A percentile compares a stretch with the other conserved stretches of the same genome.
These are phyloP conservation scores for Perognathus longimembris DNA, from an alignment of 2,113 vertebrate genomes.

Conservation along the genomic window DNA sequence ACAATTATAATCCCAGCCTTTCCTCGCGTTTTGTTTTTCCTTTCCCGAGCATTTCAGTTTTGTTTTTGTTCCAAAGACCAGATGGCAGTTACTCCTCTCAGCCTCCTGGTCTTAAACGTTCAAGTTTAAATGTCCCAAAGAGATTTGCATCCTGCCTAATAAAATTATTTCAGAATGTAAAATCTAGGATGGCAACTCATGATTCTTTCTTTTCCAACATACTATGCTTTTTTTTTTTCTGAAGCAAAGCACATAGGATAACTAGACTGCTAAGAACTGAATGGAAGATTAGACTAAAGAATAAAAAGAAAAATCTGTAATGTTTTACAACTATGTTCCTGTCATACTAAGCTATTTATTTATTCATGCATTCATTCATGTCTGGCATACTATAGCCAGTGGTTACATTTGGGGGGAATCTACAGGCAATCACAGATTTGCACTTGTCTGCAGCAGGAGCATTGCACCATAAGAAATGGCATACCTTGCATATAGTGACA, in stretches of 20 bases:
- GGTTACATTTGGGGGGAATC: neutral
- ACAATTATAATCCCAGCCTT: neutral
- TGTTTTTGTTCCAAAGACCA: slow-evolving; percentile 5
- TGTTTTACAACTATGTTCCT: neutral
- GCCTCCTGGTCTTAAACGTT: neutral
- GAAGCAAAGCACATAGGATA: neutral
- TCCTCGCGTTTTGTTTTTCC: neutral
- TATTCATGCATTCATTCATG: neutral
- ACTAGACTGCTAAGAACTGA: neutral
- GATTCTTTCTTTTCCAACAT: neutral
- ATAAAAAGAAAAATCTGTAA: neutral
- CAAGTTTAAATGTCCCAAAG: slow-evolving; percentile 43
- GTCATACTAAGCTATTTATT: neutral
- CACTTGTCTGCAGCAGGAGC: neutral
- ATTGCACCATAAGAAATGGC: neutral
- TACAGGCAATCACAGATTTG: neutral
- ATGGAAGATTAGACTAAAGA: neutral
- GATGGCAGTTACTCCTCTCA: neutral
- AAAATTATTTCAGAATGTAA: slow-evolving; percentile 11
- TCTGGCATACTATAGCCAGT: neutral
- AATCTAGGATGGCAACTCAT: neutral
- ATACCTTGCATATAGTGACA: neutral
- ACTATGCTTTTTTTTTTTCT: neutral
- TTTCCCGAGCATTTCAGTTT: neutral
- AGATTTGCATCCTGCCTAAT: neutral